Base-by-base conservation (phyloP, 53 echinoderm and acorn worm genomes). In the Temnopleurus reevesii region DNA sequence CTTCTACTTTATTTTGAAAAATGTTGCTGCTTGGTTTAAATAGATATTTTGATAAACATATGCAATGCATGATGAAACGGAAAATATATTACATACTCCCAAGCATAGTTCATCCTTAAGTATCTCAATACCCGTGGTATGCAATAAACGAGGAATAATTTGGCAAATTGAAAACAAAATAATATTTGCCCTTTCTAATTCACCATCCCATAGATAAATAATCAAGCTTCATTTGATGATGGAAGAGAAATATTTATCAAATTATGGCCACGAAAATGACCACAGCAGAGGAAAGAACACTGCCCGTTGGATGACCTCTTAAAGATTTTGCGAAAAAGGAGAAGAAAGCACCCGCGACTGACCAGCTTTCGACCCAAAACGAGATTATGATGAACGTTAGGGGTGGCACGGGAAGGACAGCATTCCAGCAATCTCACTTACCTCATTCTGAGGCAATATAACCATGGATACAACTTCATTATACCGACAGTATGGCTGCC, bases 371-470 rank as follows among this genome's bases (percentile, higher is more conserved):
- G 61, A 86, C 86, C 86, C 46, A 23, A 45, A 60, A 61, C 45
- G 54, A 87, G 51, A 66, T 66, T 65, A 87, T 87, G 88, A 87
- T 87, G 88, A 71, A 87, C 71, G 88, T 46, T 66, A 87, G 66
- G 66, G 51, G 47, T 46, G 26, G 46, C 46, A 33, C 71, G 66
- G 64, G 66, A 47, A 87, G 12, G 88, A 87, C 54, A 12, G 28
- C 66, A 87, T 64, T 53, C 61, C 23, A 45, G 85, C 85, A 44
- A 85, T 85, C 85, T 85, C 85, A 41, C 44, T 85, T 85, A 59
- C 10, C 60, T 60, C 60, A 61, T 60, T 85, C 60, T 60, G 7
- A 24, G 15, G 44, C 85, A 85, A 85, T 85, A 44, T 85, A 41
- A 5, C 6, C 23, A 4, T 25, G 60, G 34, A 85, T 85, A 24